Conservation (phyloP, 2,888 invertebrate genomes). For the Corbicula japonica region DNA sequence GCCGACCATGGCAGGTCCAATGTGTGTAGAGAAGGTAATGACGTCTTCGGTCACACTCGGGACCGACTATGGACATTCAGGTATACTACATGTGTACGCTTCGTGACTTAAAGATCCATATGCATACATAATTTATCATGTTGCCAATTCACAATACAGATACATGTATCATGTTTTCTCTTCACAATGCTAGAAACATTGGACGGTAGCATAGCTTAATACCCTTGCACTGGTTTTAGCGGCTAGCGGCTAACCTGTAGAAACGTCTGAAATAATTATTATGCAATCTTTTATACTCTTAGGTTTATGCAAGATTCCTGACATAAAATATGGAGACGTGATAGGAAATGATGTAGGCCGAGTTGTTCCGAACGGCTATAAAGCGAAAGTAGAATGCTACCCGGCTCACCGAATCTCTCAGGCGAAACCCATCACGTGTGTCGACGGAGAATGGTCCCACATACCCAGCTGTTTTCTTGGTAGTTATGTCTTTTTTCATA, state of each 20-base stretch:
- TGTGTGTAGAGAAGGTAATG: slow-evolving; percentile 23
- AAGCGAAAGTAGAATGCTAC: slow-evolving; percentile 41
- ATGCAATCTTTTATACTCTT: slow-evolving; percentile 1
- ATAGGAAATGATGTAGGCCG: slow-evolving; percentile 27
- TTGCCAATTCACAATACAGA: too few relatives aligned
- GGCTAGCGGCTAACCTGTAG: too few relatives aligned
- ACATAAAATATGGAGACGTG: slow-evolving; percentile 42
- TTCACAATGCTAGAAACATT: too few relatives aligned
- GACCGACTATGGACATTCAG: too few relatives aligned
- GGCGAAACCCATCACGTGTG: slow-evolving; percentile 33
- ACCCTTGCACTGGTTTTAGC: too few relatives aligned
- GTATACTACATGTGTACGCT: too few relatives aligned
- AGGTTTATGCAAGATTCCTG: slow-evolving; percentile 56
- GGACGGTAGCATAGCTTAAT: too few relatives aligned
- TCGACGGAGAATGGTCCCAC: slow-evolving; percentile 45
- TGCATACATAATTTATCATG: too few relatives aligned
- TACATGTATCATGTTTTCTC: too few relatives aligned
- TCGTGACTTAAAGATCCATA: too few relatives aligned
- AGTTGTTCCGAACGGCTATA: slow-evolving; percentile 56
- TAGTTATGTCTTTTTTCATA: slow-evolving; percentile 22
- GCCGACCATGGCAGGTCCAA: slow-evolving; percentile 21
- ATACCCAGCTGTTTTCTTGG: slow-evolving; percentile 49
- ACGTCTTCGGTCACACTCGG: too few relatives aligned
- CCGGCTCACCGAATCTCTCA: slow-evolving; percentile 40
- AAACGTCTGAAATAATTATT: slow-evolving; percentile 2